Base-by-base conservation (phyloP, 1,140 invertebrate genomes). In the Zaprionus vittiger region DNA sequence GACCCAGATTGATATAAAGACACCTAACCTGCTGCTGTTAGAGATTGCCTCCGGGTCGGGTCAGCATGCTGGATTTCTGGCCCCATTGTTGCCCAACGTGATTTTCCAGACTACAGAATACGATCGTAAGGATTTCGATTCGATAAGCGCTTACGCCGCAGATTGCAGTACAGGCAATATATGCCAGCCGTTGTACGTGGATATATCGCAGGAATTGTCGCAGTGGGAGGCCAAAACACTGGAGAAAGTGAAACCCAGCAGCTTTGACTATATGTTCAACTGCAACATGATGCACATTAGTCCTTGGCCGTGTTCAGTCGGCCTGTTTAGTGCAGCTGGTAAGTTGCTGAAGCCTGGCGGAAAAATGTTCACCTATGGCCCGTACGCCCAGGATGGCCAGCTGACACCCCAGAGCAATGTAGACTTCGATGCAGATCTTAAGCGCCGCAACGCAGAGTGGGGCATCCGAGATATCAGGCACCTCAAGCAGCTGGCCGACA, bases 211-310 rank as follows among this genome's bases (percentile, higher is more conserved):
- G 54, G 93, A 95, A 37, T 92, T 94, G 22, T 92, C 92, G 20
- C 79, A 87, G 0, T 96, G 95, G 95, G 73, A 85, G 6, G 5
- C 15, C 0, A 3, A 11, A 1, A 67, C 57, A 1, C 11, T 60
- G 17, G 37, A 41, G 4, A 20, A 68, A 0, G n/a, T 69, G 0
- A 28, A 52, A 4, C 54, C 52, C 0, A 65, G 1, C 14, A 74
- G 93, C 63, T 94, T 95, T 69, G 96, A 98, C 92, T 96, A 96
- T 69, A 95, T 98, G 62, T 94, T 97, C 52, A 97, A 96, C 93
- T 94, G 96, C n/a, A 98, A 98, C 86, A 97, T 98, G 96, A 96
- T 98, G 41, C 97, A 98, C 83, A 96, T 98, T 54, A 94, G 94
- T 49, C 95, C 96, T 2, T 94, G 92, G 92, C 81, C 92, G 20